These are phyloP conservation scores for Fragum fragum DNA, from an alignment of 2,888 invertebrate species.

Conservation along the genomic window DNA sequence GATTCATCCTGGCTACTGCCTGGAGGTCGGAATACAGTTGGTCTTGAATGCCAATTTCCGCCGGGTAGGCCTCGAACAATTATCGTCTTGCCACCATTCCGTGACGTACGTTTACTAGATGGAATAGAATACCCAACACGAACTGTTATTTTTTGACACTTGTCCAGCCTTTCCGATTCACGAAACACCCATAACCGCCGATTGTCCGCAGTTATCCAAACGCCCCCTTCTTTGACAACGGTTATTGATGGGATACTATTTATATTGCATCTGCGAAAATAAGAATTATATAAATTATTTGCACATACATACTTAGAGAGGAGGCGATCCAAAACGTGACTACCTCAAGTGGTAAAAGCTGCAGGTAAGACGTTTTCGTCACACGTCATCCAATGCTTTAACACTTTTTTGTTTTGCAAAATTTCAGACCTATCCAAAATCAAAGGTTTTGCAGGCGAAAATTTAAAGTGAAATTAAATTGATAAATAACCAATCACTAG, in stretches of 20 bases:
- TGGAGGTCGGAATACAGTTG: background rate
- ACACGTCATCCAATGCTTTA: no score
- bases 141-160: conserved; percentile 32
- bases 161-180: conserved; percentile 36
- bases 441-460: no score
- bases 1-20: background rate
- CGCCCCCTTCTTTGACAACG: conserved; percentile 20
- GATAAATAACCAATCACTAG: no score
- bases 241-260: conserved; percentile 36
- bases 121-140: conserved; percentile 12
- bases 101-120: conserved; percentile 26
- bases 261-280: conserved; percentile 26
- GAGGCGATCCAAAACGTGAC: no score
- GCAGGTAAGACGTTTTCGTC: no score
- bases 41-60: conserved; percentile 37
- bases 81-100: conserved; percentile 34
- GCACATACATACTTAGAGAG: no score
- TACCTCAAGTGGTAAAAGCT: no score
- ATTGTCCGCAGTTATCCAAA: conserved; percentile 49
- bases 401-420: no score
- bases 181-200: conserved; percentile 50
- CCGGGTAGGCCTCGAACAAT: conserved; percentile 34
- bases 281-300: no score
- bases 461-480: no score
- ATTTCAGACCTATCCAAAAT: no score